Conservation (phyloP, 2,113 vertebrate genomes). For the Uria aalge region DNA sequence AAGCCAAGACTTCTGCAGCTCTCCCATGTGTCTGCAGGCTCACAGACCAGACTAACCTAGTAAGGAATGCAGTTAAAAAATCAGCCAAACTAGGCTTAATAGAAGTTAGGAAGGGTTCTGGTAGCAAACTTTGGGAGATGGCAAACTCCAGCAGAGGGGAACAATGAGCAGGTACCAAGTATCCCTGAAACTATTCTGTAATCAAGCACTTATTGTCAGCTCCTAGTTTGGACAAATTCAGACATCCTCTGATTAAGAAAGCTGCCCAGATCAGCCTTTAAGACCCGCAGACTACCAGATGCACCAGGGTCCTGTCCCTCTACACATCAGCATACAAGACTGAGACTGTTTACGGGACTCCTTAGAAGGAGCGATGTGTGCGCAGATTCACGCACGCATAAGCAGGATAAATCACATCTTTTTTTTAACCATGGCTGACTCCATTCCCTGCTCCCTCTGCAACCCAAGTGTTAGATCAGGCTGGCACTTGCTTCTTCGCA, state of each 20-base stretch:
- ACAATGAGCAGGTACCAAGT: accelerated
- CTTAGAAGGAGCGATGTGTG: background rate
- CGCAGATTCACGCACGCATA: accelerated
- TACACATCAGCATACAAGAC: background rate
- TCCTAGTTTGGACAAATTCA: background rate
- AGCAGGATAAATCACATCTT: background rate
- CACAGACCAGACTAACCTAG: accelerated
- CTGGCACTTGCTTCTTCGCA: background rate
- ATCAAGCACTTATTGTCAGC: background rate
- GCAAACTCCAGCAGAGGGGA: background rate
- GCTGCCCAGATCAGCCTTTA: background rate
- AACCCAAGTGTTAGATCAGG: background rate
- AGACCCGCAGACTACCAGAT: background rate
- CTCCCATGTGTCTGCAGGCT: background rate
- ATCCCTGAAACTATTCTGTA: background rate
- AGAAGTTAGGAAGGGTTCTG: background rate
- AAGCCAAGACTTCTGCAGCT: background rate
- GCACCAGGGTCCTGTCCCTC: background rate
- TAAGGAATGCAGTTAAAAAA: background rate
- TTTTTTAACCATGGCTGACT: accelerated
- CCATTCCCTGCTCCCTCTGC: background rate
- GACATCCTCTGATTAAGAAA: background rate
- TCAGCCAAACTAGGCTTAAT: background rate
- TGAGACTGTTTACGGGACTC: background rate
- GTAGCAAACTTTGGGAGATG: background rate